Percentiles rank a stretch among this genome's conserved stretches.
These are phyloP conservation scores for Vimba vimba DNA, from an alignment of 2,113 vertebrate species.

Conservation along the genomic window DNA sequence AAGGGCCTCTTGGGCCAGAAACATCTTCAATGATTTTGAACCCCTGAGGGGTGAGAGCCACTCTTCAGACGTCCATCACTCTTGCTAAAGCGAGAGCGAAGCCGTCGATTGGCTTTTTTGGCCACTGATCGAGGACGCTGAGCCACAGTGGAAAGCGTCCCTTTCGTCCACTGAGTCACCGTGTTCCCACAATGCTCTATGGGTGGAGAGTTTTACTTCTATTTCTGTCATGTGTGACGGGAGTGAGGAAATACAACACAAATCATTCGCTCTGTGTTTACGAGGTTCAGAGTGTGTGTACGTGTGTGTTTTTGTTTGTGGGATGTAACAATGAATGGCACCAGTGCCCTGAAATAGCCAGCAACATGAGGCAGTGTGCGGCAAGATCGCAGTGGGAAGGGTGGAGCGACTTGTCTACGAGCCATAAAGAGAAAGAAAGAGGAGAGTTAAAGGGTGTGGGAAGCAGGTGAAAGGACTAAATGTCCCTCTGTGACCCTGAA, in stretches of 20 bases:
- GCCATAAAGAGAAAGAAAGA: conserved; percentile 20
- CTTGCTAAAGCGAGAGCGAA: conserved; percentile 46
- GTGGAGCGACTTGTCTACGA: conserved; percentile 35
- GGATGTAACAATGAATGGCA: conserved; percentile 35
- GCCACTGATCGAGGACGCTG: conserved; percentile 21
- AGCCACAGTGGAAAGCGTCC: conserved; percentile 28
- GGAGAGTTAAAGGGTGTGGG: conserved; percentile 26
- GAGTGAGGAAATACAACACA: conserved; percentile 39
- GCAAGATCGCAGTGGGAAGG: conserved; percentile 39
- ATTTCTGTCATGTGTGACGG: conserved; percentile 39
- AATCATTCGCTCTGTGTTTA: conserved; percentile 34
- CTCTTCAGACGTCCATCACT: conserved; percentile 48
- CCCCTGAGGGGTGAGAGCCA: conserved; percentile 46
- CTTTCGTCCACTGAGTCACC: conserved; percentile 41
- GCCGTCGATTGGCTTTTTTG: conserved; percentile 33
- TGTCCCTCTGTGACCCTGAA: conserved; percentile 33
- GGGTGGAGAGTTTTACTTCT: conserved; percentile 39
- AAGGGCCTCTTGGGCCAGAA: conserved; percentile 53
- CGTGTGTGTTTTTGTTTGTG: conserved; percentile 33
- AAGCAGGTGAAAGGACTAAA: conserved; percentile 29
- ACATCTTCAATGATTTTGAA: conserved; percentile 51
- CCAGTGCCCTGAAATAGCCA: conserved; percentile 38
- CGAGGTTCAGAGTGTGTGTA: conserved; percentile 19
- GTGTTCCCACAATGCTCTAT: conserved; percentile 50
- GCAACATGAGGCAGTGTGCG: conserved; percentile 29